phyloP scores from a whole-genome alignment of 2,888 invertebrate species.

The Pammene fasciana region DNA sequence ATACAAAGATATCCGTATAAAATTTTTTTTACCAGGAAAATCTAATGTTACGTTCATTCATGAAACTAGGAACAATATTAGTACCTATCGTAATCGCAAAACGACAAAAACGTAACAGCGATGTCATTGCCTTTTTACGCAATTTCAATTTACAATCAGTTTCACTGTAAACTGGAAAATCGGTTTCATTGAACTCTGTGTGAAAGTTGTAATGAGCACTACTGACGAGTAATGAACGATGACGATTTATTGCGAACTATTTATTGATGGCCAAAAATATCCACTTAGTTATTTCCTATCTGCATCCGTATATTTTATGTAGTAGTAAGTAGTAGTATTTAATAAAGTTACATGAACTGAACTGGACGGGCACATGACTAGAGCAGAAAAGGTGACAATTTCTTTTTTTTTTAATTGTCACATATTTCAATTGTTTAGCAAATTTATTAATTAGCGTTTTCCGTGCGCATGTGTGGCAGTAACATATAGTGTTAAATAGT shows the following conservation, averaged over 20 bases:
- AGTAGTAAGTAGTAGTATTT: too few relatives aligned
- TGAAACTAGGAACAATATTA: constrained; percentile 16
- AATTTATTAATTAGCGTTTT: too few relatives aligned
- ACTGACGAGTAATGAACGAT: constrained; percentile 21
- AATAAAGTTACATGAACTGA: too few relatives aligned
- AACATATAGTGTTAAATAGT: too few relatives aligned
- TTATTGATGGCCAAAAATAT: background rate
- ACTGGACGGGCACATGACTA: too few relatives aligned
- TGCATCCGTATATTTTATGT: too few relatives aligned
- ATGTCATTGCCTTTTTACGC: constrained; percentile 43
- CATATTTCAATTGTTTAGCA: too few relatives aligned
- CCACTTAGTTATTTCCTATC: too few relatives aligned
- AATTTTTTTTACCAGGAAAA: background rate
- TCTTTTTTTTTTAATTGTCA: too few relatives aligned
- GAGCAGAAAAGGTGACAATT: too few relatives aligned
- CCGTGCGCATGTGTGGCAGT: too few relatives aligned
- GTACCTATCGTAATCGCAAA: constrained; percentile 21
- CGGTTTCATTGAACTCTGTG: constrained; percentile 66
- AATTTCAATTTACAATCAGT: constrained; percentile 51
- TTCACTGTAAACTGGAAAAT: constrained; percentile 65
- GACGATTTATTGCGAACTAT: constrained; percentile 8
- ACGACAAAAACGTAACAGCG: constrained; percentile 36
- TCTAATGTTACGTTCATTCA: background rate
- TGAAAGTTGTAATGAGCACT: constrained; percentile 50
- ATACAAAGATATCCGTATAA: too few relatives aligned